Conservation (phyloP, 2,888 invertebrate genomes). For the Tigriopus californicus region DNA sequence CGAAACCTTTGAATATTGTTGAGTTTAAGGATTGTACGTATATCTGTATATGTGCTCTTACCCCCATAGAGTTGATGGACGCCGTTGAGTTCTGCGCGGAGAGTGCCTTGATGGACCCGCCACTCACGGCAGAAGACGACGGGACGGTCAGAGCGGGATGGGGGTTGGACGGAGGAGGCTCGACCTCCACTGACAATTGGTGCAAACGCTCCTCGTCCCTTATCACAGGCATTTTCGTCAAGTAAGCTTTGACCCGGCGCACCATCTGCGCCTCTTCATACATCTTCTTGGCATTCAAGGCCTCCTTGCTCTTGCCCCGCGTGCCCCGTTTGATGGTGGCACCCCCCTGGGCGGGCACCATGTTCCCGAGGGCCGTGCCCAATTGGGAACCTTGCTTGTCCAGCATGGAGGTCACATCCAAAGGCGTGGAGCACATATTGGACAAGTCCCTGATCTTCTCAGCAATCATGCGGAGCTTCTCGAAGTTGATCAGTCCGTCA, state of each 20-base stretch:
- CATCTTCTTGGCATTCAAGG: conserved; percentile 76
- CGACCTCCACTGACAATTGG: conserved; percentile 72
- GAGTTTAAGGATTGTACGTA: too few species aligned
- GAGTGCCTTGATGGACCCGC: background rate
- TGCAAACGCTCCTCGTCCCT: conserved; percentile 79
- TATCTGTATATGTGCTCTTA: too few species aligned
- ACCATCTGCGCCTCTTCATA: conserved; percentile 97
- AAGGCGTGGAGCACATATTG: conserved; percentile 1
- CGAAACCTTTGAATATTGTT: too few species aligned
- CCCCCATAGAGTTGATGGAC: background rate
- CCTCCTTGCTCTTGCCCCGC: conserved; percentile 37
- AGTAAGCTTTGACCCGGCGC: conserved; percentile 81
- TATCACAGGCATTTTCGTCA: conserved; percentile 73
- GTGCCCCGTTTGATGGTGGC: conserved; percentile 68
- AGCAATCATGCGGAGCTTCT: conserved; percentile 93
- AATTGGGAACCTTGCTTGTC: conserved; percentile 73
- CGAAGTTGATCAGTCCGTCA: conserved; percentile 82
- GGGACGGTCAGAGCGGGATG: too few species aligned
- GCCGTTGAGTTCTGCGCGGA: background rate
- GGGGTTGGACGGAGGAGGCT: conserved; percentile 31
- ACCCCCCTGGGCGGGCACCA: conserved; percentile 65
- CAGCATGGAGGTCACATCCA: conserved; percentile 39
- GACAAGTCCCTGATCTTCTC: conserved; percentile 31
- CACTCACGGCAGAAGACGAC: too few species aligned
- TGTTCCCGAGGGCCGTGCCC: conserved; percentile 67